phyloP scores from a whole-genome alignment of 2,113 vertebrate species.

The Mohoua ochrocephala region DNA sequence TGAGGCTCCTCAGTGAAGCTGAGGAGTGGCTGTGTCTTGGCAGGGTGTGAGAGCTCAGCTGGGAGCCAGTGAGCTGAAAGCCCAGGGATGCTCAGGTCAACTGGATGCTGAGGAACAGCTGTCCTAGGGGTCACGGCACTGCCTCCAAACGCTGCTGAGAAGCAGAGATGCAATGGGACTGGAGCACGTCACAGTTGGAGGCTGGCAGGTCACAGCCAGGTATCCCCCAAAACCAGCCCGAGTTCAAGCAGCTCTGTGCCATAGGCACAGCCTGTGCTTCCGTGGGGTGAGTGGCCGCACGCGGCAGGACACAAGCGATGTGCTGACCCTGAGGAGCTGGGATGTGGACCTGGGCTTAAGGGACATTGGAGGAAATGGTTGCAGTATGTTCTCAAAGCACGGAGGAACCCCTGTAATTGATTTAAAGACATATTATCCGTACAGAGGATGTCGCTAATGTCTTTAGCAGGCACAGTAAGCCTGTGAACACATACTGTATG shows the following conservation, averaged over 20 bases:
- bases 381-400: background rate
- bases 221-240: fast-evolving
- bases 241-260: background rate
- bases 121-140: fast-evolving
- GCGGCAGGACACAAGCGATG: fast-evolving
- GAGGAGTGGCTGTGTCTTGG: background rate
- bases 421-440: constrained; percentile 19
- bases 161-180: background rate
- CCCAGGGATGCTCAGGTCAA: background rate
- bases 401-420: constrained; percentile 12
- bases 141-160: background rate
- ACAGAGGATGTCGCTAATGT: background rate
- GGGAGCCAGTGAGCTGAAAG: background rate
- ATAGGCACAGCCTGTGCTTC: background rate
- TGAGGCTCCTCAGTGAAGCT: background rate
- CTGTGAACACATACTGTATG: background rate
- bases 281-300: fast-evolving
- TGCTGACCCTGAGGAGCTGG: background rate
- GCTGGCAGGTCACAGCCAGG: background rate
- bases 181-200: fast-evolving
- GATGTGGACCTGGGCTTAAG: background rate
- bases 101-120: background rate
- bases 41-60: background rate
- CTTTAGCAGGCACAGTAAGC: background rate
- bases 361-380: background rate